Evolutionary conservation across 2,888 invertebrate genomes (phyloP).

Genomic region (Drosophila macrospina): DNA sequence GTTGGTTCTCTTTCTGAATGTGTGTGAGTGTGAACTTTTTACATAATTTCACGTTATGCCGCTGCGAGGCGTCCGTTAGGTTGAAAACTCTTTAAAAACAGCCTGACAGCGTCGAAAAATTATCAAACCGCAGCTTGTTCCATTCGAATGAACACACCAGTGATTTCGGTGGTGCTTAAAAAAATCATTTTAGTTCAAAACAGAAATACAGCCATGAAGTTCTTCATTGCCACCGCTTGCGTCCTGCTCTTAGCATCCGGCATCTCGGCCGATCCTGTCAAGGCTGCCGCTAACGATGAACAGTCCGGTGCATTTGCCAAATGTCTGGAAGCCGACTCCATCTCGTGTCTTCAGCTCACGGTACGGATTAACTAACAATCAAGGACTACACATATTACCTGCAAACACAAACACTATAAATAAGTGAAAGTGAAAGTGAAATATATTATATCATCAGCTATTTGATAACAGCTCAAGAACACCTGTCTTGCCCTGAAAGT

Average conservation of each 20-base stretch:
- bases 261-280: conserved; percentile 82
- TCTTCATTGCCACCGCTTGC: conserved; percentile 82
- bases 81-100: conserved; percentile 85
- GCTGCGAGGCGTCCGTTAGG: conserved; percentile 70
- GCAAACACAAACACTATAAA: conserved; percentile 46
- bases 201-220: conserved; percentile 78
- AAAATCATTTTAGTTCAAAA: conserved; percentile 63
- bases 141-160: conserved; percentile 85
- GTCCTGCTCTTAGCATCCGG: conserved; percentile 83
- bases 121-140: conserved; percentile 86
- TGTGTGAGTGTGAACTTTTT: conserved; percentile 64
- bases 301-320: conserved; percentile 86
- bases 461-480: conserved; percentile 33
- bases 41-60: conserved; percentile 78
- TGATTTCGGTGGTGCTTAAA: conserved; percentile 84
- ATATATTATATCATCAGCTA: conserved; percentile 37
- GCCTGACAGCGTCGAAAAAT: conserved; percentile 85
- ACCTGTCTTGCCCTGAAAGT: conserved; percentile 41
- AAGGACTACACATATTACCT: conserved; percentile 60
- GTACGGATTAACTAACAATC: conserved; percentile 82
- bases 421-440: conserved; percentile 70
- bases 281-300: conserved; percentile 66
- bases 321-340: conserved; percentile 88
- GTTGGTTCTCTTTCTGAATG: conserved; percentile 38
- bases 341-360: conserved; percentile 88